Percentiles rank a stretch among this genome's conserved stretches.
These are phyloP conservation scores for Phoenoteleia sp. DNA, from an alignment of 2,888 invertebrate genomes.

Conservation along the genomic window DNA sequence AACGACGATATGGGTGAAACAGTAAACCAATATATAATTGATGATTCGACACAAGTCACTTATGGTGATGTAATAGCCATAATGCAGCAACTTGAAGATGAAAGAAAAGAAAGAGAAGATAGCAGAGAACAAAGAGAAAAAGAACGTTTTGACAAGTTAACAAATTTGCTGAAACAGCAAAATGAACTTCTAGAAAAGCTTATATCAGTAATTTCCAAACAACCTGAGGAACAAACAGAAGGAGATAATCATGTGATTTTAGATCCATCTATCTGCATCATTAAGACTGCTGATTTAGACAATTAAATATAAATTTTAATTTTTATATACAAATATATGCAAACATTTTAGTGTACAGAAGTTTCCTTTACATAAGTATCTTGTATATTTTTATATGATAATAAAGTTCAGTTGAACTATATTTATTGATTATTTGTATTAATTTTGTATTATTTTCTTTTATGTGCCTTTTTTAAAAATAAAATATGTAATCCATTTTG, in stretches of 20 bases:
- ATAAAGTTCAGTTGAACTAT: constrained; percentile 19
- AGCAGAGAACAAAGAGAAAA: constrained; percentile 68
- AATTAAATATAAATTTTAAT: constrained; percentile 27
- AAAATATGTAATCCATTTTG: too few species aligned
- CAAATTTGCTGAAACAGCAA: constrained; percentile 60
- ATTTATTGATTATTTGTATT: too few species aligned
- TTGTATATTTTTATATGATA: constrained; percentile 49
- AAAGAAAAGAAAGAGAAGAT: constrained; percentile 67
- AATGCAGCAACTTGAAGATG: constrained; percentile 70
- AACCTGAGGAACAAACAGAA: constrained; percentile 43
- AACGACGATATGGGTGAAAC: constrained; percentile 65
- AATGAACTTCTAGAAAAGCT: constrained; percentile 69
- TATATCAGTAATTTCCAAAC: constrained; percentile 50
- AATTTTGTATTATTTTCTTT: too few species aligned
- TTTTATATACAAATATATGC: too few species aligned
- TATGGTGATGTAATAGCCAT: constrained; percentile 69
- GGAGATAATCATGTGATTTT: constrained; percentile 62
- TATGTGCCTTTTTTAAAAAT: too few species aligned
- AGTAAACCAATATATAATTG: constrained; percentile 66
- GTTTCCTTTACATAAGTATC: constrained; percentile 5
- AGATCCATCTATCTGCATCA: constrained; percentile 66
- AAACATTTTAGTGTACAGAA: constrained; percentile 36
- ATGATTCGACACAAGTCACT: constrained; percentile 64
- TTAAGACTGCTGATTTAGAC: constrained; percentile 58
- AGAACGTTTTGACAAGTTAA: constrained; percentile 58